Percentiles rank a stretch among this genome's conserved stretches.
Conservation (phyloP, 2,113 vertebrate genomes). For the Tinamus guttatus region DNA sequence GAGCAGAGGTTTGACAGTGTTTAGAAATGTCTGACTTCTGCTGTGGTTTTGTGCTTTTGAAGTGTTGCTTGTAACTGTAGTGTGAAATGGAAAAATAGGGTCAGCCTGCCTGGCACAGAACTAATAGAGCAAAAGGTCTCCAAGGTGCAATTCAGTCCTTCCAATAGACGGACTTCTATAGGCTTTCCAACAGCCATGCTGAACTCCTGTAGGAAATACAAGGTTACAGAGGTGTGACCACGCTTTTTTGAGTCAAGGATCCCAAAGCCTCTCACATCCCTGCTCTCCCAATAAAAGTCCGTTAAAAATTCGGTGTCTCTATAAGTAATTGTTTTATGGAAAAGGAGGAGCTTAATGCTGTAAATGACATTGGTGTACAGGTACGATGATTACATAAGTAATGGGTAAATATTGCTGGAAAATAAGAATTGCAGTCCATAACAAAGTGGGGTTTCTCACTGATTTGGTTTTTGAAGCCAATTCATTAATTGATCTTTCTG, state of each 20-base stretch:
- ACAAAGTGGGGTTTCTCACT: background rate
- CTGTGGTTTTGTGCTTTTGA: background rate
- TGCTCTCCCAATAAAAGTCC: background rate
- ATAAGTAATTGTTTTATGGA: background rate
- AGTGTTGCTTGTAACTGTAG: background rate
- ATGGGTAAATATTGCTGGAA: background rate
- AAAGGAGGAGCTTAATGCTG: background rate
- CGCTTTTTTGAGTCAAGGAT: background rate
- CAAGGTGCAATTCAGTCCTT: background rate
- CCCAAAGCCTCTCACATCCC: background rate
- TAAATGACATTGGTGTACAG: background rate
- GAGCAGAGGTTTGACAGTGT: background rate
- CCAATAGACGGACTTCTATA: background rate
- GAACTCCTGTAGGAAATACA: background rate
- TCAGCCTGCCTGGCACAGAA: background rate
- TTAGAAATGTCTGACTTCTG: background rate
- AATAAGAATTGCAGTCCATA: background rate
- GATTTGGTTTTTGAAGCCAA: background rate
- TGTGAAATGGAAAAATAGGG: background rate
- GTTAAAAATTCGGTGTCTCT: background rate
- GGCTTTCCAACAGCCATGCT: background rate
- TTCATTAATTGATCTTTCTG: too few relatives aligned
- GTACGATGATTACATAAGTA: rapidly evolving
- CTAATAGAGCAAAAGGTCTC: background rate
- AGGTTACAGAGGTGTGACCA: background rate